Evolutionary conservation across 2,888 invertebrate genomes (phyloP).

Genomic region (Beris morrisii): DNA sequence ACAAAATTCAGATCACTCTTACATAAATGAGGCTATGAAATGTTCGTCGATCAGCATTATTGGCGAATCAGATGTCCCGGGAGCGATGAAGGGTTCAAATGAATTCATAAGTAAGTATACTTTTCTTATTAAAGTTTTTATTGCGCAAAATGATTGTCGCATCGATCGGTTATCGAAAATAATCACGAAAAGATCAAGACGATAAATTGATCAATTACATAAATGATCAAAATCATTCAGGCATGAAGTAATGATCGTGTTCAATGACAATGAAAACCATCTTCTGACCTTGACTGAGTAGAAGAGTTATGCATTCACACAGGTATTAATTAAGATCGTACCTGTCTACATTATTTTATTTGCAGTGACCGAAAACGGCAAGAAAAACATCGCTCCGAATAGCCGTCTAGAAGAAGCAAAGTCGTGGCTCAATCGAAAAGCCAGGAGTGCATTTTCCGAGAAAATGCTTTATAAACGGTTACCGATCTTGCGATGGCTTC

Average conservation of each 20-base stretch:
- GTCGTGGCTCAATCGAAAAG: constrained; percentile 57
- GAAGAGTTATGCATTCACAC: too few relatives aligned
- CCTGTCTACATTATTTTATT: constrained; percentile 31
- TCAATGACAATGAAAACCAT: too few relatives aligned
- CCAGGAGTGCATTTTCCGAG: constrained; percentile 62
- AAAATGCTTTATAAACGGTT: constrained; percentile 73
- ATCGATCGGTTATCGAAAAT: too few relatives aligned
- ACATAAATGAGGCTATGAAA: constrained; percentile 54
- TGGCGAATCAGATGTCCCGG: constrained; percentile 51
- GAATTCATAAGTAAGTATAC: constrained; percentile 58
- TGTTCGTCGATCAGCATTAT: constrained; percentile 54
- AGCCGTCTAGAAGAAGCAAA: constrained; percentile 48
- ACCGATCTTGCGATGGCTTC: constrained; percentile 77
- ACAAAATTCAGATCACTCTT: constrained; percentile 49
- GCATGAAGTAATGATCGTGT: not conserved
- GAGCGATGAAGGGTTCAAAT: constrained; percentile 62
- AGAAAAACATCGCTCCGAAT: constrained; percentile 51
- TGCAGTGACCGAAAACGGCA: constrained; percentile 59
- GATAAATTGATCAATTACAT: not conserved
- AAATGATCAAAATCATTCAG: not conserved
- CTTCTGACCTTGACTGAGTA: too few relatives aligned
- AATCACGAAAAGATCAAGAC: too few relatives aligned
- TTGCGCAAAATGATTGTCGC: too few relatives aligned
- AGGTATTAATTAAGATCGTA: too few relatives aligned
- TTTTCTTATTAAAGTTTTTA: not conserved